Evolutionary conservation across 2,113 vertebrate genomes (phyloP).

Genomic region (Probosciger aterrimus): DNA sequence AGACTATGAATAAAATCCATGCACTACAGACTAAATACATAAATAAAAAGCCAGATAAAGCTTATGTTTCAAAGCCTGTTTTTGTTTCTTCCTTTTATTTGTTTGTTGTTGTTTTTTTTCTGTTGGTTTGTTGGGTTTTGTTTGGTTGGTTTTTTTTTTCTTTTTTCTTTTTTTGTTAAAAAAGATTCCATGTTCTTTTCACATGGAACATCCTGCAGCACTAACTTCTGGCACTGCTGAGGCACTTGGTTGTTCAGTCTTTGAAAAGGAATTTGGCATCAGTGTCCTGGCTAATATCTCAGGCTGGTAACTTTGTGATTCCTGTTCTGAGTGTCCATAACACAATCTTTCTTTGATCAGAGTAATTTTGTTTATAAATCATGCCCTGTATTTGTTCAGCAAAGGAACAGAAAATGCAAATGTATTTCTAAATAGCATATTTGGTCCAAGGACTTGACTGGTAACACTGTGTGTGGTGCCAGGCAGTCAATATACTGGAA

Average conservation of each 20-base stretch:
- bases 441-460: background rate
- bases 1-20: background rate
- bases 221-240: background rate
- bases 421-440: background rate
- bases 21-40: background rate
- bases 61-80: background rate
- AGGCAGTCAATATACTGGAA: background rate
- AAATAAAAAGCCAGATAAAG: background rate
- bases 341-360: background rate
- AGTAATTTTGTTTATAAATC: background rate
- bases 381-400: background rate
- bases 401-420: background rate
- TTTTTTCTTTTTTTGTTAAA: background rate
- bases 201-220: background rate
- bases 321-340: background rate
- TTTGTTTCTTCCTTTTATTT: too few species aligned
- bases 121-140: background rate
- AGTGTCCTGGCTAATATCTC: background rate
- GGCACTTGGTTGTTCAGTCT: background rate
- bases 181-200: background rate
- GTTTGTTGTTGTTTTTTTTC: background rate
- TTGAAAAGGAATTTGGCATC: background rate
- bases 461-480: background rate
- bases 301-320: background rate
- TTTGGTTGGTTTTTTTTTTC: fast-evolving